Evolutionary conservation across 2,888 invertebrate genomes (phyloP).

Genomic region (Plagodis dolabraria): DNA sequence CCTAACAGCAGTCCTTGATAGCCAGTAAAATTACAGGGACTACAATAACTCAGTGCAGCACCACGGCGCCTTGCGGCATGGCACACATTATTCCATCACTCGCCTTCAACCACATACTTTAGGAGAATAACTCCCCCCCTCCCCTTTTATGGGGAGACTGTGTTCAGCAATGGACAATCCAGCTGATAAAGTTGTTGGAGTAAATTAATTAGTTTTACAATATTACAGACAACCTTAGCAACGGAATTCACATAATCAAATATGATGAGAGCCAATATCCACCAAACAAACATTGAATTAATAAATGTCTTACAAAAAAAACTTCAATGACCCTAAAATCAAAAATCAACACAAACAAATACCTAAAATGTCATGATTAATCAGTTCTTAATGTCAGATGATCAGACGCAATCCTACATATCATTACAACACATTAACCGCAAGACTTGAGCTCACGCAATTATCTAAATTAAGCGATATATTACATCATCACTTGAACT

Average conservation of each 20-base stretch:
- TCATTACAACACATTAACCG: conserved; percentile 10
- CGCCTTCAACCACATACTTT: no score
- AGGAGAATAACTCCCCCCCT: neutral
- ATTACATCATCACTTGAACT: conserved; percentile 14
- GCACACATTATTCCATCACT: no score
- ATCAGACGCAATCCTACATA: conserved; percentile 6
- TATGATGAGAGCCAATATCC: neutral
- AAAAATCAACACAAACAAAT: conserved; percentile 7
- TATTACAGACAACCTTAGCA: no score
- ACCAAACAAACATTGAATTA: neutral
- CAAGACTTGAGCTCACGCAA: conserved; percentile 6
- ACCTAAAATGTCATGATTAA: conserved; percentile 4
- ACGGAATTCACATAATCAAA: neutral
- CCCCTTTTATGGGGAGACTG: no score
- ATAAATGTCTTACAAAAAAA: neutral
- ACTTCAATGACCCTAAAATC: conserved; percentile 4
- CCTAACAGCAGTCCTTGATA: no score
- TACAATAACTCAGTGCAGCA: no score
- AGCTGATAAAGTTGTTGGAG: no score
- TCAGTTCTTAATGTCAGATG: conserved; percentile 10
- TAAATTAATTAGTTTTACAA: no score
- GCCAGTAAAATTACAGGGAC: no score
- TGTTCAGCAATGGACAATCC: no score
- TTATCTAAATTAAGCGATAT: conserved; percentile 7
- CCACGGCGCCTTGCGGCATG: no score